Conservation (phyloP, 2,113 vertebrate species). For the Epinephelus cyanopodus region DNA sequence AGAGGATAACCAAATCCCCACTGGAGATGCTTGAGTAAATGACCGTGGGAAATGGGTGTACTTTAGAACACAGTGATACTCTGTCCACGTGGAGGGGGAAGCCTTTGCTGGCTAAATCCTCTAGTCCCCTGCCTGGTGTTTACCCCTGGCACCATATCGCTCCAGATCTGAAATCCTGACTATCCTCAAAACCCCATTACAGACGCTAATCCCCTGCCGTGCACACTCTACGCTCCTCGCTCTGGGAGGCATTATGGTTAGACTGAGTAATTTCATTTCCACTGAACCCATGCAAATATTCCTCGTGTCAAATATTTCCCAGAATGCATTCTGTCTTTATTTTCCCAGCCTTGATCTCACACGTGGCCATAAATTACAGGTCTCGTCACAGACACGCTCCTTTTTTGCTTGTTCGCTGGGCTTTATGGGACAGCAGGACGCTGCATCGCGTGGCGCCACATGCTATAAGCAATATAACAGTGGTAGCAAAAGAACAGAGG, state of each 20-base stretch:
- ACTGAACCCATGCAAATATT: conserved; percentile 50
- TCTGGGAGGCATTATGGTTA: conserved; percentile 61
- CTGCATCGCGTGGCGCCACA: not conserved
- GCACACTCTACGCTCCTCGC: conserved; percentile 43
- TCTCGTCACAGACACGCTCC: conserved; percentile 14
- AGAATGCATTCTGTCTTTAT: conserved; percentile 20
- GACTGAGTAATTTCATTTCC: conserved; percentile 65
- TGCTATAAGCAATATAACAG: not conserved
- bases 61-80: conserved; percentile 71
- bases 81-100: conserved; percentile 64
- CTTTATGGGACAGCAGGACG: conserved; percentile 34
- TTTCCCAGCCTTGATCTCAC: conserved; percentile 9
- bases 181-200: conserved; percentile 83
- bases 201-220: conserved; percentile 71
- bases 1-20: conserved; percentile 73
- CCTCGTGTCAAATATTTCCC: conserved; percentile 26
- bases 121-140: conserved; percentile 70
- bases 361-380: conserved; percentile 5
- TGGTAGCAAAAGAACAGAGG: conserved; percentile 6
- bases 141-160: conserved; percentile 77
- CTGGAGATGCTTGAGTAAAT: conserved; percentile 77
- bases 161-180: conserved; percentile 79
- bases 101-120: conserved; percentile 74
- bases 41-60: conserved; percentile 77
- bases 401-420: conserved; percentile 30